phyloP scores from a whole-genome alignment of 1,140 invertebrate species.

The Plectrocnemia conspersa region DNA sequence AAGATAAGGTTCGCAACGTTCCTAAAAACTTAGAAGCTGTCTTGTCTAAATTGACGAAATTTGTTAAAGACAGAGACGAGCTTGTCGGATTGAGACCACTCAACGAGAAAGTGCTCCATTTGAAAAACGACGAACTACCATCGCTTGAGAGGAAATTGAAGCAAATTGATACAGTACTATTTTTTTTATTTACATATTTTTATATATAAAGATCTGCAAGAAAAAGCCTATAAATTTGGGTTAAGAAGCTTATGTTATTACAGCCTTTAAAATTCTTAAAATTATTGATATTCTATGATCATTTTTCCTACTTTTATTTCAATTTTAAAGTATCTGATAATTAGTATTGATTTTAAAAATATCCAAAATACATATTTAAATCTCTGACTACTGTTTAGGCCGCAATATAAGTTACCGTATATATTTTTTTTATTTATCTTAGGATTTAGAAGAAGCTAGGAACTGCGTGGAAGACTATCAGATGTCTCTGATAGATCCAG shows the following conservation, averaged over 20 bases:
- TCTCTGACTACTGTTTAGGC: too few species aligned
- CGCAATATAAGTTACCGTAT: neutral
- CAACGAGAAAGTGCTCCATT: conserved; percentile 42
- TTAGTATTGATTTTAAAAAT: too few species aligned
- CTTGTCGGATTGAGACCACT: conserved; percentile 44
- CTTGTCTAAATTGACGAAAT: conserved; percentile 43
- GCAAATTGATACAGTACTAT: conserved; percentile 44
- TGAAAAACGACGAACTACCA: conserved; percentile 47
- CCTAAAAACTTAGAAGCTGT: conserved; percentile 48
- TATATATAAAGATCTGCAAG: neutral
- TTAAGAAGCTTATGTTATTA: too few species aligned
- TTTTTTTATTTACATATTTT: conserved; percentile 2
- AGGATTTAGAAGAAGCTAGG: conserved; percentile 37
- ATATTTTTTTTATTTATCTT: conserved; percentile 12
- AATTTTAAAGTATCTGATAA: too few species aligned
- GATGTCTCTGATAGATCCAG: conserved; percentile 51
- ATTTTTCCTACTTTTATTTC: too few species aligned
- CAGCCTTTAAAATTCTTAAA: too few species aligned
- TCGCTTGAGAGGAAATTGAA: conserved; percentile 45
- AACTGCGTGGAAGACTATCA: conserved; percentile 50
- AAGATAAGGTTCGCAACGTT: conserved; percentile 49
- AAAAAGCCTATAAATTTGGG: too few species aligned
- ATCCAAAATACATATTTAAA: too few species aligned
- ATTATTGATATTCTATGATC: too few species aligned
- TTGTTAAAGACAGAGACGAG: conserved; percentile 48